Evolutionary conservation across 53 echinoderm and acorn worm genomes (phyloP).

Genomic region (Echinometra lucunter): DNA sequence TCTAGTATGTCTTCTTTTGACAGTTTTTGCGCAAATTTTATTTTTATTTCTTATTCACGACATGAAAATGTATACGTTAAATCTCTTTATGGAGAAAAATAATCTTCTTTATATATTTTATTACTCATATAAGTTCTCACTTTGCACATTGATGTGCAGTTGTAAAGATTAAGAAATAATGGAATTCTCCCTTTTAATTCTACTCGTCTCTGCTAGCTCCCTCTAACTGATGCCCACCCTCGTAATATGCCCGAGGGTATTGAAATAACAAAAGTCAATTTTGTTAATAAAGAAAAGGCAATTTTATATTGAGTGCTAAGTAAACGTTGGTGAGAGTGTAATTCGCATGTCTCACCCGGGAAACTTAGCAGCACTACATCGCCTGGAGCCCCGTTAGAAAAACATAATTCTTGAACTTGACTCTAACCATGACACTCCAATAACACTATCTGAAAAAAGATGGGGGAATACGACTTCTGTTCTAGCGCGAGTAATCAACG

Average conservation of each 20-base stretch:
- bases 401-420: slow-evolving; percentile 59
- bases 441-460: not conserved
- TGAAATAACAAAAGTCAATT: slow-evolving; percentile 62
- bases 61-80: no score
- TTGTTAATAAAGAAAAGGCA: slow-evolving; percentile 58
- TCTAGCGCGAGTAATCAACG: slow-evolving; percentile 2
- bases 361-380: not conserved
- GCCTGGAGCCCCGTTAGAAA: slow-evolving; percentile 35
- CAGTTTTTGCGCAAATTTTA: no score
- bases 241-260: slow-evolving; percentile 33
- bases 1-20: no score
- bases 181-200: no score
- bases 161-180: no score
- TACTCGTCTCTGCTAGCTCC: not conserved
- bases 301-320: slow-evolving; percentile 53
- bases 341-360: slow-evolving; percentile 33
- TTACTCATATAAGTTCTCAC: no score
- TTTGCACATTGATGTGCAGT: no score
- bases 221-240: not conserved
- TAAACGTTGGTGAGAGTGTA: slow-evolving; percentile 14
- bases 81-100: no score
- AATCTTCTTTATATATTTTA: no score
- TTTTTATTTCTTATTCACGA: no score
- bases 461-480: slow-evolving; percentile 8
- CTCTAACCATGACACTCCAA: slow-evolving; percentile 14